These are phyloP conservation scores for Monopterus albus DNA, from an alignment of 2,113 vertebrate species.

Conservation along the genomic window DNA sequence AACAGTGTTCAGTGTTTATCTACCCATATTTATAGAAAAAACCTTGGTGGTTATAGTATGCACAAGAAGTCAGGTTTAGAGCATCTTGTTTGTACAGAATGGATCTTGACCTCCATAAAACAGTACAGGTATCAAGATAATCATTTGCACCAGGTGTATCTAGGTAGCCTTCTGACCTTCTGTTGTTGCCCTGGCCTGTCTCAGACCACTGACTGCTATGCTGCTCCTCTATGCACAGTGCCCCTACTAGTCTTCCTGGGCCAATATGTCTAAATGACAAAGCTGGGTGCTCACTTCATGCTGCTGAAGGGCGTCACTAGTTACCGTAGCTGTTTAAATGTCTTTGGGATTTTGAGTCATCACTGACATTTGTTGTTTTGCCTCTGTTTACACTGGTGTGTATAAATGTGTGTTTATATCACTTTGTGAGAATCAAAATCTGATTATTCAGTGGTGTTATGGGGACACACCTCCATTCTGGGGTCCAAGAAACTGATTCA, in stretches of 20 bases:
- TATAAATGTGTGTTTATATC: conserved; percentile 3
- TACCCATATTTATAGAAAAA: conserved; percentile 53
- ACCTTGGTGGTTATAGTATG: conserved; percentile 40
- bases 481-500: background rate
- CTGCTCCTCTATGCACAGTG: background rate
- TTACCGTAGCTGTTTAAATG: conserved; percentile 17
- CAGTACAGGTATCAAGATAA: conserved; percentile 57
- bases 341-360: conserved; percentile 33
- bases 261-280: conserved; percentile 43
- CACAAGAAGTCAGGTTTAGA: conserved; percentile 32
- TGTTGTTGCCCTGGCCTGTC: conserved; percentile 30
- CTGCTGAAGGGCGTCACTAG: conserved; percentile 16
- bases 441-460: background rate
- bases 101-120: conserved; percentile 55
- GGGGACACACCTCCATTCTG: background rate
- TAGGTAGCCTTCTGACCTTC: conserved; percentile 52
- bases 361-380: background rate
- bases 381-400: background rate
- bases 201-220: conserved; percentile 13
- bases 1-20: conserved; percentile 37
- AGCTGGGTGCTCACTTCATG: conserved; percentile 24
- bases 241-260: conserved; percentile 4
- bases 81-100: conserved; percentile 54
- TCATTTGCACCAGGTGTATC: conserved; percentile 36
- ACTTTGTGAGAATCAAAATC: background rate